Evolutionary conservation across 2,113 vertebrate species (phyloP), one percentile per base, ranked within the genome.

Genomic region (Grammomys dolichurus): DNA sequence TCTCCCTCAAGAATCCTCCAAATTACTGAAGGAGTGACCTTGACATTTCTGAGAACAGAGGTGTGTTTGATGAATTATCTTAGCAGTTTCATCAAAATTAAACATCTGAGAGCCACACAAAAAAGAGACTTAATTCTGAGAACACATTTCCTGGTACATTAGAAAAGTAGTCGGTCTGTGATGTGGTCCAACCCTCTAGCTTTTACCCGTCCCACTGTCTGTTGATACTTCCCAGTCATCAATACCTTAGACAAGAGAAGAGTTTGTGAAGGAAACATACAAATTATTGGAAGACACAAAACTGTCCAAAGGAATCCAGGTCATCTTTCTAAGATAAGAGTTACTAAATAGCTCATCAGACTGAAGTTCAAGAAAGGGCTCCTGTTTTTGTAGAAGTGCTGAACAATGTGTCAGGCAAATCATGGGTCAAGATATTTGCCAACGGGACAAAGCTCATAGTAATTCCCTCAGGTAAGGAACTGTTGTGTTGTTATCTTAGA

Each of bases 401-500:
- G 76, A 94, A 46, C 84, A 97, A 3, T 87, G 93, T 97, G 96
- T 69, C 11, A 40, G 36, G 0, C 1, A 5, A 16, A 8, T 33
- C 0, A 0, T 89, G 93, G 93, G 76, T 28, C 56, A 97, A 96
- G 93, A 3, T 48, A 36, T 98, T 97, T 95, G 84, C 20, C 72
- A 20, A 80, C 75, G 95, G 96, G 3, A 97, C 96, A 22, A 95
- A 92, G 24, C 63, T 98, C 73, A 65, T 85, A 76, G 90, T 98
- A 54, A 93, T 33, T 54, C 28, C 95, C 0, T 10, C 40, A 8
- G 97, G 97, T 98, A 96, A 97, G 97, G 80, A 70, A 86, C 10
- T 80, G 82, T 31, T 80, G 2, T 94, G 0, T 48, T 87, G 43
- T 70, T 51, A 31, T 14, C 0, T 2, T 67, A 8, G 0, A 76